phyloP scores from a whole-genome alignment of 2,113 vertebrate genomes.

The Aptenodytes forsteri region DNA sequence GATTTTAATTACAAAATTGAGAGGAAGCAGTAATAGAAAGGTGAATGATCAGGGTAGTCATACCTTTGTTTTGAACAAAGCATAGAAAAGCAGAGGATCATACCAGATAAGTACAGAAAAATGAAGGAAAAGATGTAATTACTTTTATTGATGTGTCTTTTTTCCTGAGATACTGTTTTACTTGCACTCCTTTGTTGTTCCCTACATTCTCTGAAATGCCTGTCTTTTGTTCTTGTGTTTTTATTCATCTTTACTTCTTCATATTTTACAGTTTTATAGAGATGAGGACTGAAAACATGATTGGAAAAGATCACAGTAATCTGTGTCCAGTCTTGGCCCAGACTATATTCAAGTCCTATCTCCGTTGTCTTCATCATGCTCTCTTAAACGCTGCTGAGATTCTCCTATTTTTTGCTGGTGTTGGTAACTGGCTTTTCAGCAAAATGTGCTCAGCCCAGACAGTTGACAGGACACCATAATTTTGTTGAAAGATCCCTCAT shows the following conservation, averaged over 20 bases:
- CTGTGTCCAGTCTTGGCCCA: background rate
- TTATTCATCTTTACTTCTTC: background rate
- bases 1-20: background rate
- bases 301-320: background rate
- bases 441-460: background rate
- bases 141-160: background rate
- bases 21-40: background rate
- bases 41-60: background rate
- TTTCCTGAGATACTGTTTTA: background rate
- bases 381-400: background rate
- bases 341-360: background rate
- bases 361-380: background rate
- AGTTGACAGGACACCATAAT: background rate
- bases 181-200: background rate
- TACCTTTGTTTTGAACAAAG: background rate
- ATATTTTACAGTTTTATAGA: background rate
- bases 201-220: background rate
- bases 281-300: background rate
- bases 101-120: background rate
- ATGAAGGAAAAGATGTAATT: background rate
- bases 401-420: background rate
- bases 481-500: background rate
- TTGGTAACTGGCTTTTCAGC: background rate
- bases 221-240: background rate
- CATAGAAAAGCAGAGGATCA: background rate